A percentile compares a stretch with the other conserved stretches of the same genome.
Evolutionary conservation across 2,113 vertebrate genomes (phyloP).

Genomic region (Ciconia stormi): DNA sequence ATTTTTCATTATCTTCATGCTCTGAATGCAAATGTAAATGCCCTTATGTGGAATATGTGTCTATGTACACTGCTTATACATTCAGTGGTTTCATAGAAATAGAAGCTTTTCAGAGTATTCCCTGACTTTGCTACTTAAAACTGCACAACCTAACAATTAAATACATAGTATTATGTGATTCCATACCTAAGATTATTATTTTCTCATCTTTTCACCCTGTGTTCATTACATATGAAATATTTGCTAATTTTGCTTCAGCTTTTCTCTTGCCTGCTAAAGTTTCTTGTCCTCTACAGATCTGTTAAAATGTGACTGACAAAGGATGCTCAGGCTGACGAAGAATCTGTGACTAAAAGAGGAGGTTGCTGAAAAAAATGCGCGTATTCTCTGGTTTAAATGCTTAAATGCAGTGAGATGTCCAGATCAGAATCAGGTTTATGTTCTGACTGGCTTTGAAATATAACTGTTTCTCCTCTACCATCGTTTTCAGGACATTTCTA

Average conservation of each 20-base stretch:
- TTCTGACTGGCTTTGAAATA: background rate
- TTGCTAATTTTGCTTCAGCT: background rate
- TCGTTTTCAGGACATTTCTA: background rate
- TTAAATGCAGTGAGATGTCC: background rate
- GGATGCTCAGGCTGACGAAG: background rate
- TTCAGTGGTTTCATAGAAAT: background rate
- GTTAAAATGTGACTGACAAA: background rate
- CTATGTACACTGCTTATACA: background rate
- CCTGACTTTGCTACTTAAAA: background rate
- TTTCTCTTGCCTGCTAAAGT: background rate
- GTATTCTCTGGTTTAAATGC: background rate
- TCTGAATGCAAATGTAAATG: background rate
- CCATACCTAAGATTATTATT: background rate
- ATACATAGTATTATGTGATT: background rate
- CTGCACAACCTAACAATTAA: background rate
- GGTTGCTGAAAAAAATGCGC: background rate
- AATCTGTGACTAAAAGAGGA: background rate
- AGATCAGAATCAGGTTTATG: background rate
- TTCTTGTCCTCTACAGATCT: background rate
- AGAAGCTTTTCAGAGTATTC: background rate
- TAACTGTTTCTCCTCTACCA: background rate
- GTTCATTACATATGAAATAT: background rate
- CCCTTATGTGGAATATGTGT: background rate
- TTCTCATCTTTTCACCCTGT: background rate
- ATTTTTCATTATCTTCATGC: background rate